Evolutionary conservation across 1,140 invertebrate species (phyloP).

Genomic region (Himalopsyche phryganea): DNA sequence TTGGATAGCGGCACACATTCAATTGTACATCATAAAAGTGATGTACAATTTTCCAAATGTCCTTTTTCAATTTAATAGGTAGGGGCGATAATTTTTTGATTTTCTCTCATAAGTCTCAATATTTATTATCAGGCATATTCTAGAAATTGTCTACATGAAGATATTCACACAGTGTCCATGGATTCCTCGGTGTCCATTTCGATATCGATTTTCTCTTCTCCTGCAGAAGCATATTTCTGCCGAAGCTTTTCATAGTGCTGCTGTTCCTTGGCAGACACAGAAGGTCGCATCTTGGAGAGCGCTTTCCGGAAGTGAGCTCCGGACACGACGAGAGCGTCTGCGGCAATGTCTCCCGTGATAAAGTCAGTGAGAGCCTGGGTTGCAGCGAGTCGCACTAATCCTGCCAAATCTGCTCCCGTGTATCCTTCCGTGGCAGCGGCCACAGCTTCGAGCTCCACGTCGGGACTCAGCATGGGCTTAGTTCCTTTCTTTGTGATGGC

Average conservation of each 20-base stretch:
- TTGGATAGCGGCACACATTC: too few species aligned
- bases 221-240: constrained; percentile 51
- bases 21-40: too few species aligned
- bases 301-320: constrained; percentile 58
- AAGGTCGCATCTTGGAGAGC: constrained; percentile 73
- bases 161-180: constrained; percentile 47
- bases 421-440: constrained; percentile 71
- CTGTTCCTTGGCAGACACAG: constrained; percentile 69
- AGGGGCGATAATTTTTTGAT: neutral
- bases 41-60: too few species aligned
- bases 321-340: constrained; percentile 42
- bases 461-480: constrained; percentile 66
- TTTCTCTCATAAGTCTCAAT: neutral
- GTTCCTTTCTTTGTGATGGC: constrained; percentile 89
- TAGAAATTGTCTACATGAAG: neutral
- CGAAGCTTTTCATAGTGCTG: constrained; percentile 59
- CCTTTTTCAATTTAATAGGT: too few species aligned
- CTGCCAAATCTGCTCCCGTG: constrained; percentile 90
- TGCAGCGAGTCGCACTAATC: constrained; percentile 68
- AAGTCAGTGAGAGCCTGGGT: constrained; percentile 70
- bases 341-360: constrained; percentile 42
- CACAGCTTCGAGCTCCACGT: constrained; percentile 74
- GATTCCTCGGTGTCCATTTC: constrained; percentile 53
- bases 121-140: neutral
- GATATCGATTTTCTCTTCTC: constrained; percentile 47